Conservation (phyloP, 2,113 vertebrate genomes). For the Azemiops feae region DNA sequence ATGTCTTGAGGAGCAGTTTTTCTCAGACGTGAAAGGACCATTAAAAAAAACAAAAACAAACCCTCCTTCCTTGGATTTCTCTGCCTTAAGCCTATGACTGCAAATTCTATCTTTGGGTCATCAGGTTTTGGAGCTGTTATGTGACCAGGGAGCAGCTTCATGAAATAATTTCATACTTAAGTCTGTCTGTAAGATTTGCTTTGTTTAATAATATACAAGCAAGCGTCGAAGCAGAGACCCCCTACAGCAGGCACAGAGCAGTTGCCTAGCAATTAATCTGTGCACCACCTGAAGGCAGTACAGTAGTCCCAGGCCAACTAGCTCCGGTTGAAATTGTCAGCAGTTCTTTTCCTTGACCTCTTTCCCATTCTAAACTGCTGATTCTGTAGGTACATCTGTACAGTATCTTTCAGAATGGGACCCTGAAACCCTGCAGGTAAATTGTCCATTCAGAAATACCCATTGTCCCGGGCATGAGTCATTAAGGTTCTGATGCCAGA, state of each 20-base stretch:
- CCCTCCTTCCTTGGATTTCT: background rate
- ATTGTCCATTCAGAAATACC: background rate
- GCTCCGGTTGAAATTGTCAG: background rate
- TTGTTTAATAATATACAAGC: constrained; percentile 3
- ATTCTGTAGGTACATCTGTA: background rate
- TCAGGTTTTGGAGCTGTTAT: background rate
- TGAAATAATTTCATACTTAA: background rate
- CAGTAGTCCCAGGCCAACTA: background rate
- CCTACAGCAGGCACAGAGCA: background rate
- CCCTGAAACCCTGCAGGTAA: background rate
- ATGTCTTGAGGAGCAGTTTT: background rate
- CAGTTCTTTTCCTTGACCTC: background rate
- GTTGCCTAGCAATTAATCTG: background rate
- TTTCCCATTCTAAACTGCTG: background rate
- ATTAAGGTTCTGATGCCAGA: background rate
- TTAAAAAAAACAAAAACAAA: background rate
- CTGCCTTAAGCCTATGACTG: background rate
- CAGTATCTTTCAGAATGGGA: background rate
- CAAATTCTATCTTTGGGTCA: background rate
- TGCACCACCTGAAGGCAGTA: background rate
- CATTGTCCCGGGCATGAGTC: background rate
- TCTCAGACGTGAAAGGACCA: background rate
- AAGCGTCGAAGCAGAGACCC: background rate
- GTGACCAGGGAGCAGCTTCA: background rate
- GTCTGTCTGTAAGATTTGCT: background rate